Conservation (phyloP, 2,888 invertebrate genomes). For the Odontomyia ornata region DNA sequence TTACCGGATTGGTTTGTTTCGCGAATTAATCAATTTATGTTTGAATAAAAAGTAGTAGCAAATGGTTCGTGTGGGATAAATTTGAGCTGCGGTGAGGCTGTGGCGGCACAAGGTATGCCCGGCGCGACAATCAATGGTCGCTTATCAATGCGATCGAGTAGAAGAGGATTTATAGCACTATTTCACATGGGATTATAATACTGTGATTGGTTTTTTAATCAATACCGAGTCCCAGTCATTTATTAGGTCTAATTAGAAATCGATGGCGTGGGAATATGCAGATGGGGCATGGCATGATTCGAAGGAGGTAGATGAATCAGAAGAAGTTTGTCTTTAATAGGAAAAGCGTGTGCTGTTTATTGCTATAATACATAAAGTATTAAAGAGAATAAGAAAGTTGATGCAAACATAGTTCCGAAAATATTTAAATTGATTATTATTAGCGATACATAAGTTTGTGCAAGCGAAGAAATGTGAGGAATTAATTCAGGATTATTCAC, state of each 20-base stretch:
- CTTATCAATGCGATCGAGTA: not conserved
- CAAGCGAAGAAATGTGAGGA: too few species aligned
- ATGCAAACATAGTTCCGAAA: too few species aligned
- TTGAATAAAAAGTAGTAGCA: conserved; percentile 6
- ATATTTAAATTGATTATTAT: too few species aligned
- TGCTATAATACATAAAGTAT: too few species aligned
- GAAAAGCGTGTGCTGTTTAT: too few species aligned
- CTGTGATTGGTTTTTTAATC: not conserved
- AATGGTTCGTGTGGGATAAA: not conserved
- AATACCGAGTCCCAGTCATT: not conserved
- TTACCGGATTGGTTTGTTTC: not conserved
- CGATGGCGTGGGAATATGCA: not conserved
- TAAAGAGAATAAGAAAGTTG: too few species aligned
- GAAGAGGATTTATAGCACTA: not conserved
- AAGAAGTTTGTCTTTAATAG: too few species aligned
- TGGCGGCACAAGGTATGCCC: conserved; percentile 9
- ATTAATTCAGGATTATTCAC: too few species aligned
- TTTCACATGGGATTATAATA: not conserved
- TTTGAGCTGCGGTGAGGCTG: not conserved
- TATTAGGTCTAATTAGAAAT: not conserved
- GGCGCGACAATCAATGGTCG: not conserved
- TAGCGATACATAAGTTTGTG: too few species aligned
- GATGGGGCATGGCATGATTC: not conserved
- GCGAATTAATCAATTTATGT: conserved; percentile 40
- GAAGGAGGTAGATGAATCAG: not conserved